These are phyloP conservation scores for Coregonus suidteri DNA, from an alignment of 2,797 vertebrate genomes.

Conservation along the genomic window DNA sequence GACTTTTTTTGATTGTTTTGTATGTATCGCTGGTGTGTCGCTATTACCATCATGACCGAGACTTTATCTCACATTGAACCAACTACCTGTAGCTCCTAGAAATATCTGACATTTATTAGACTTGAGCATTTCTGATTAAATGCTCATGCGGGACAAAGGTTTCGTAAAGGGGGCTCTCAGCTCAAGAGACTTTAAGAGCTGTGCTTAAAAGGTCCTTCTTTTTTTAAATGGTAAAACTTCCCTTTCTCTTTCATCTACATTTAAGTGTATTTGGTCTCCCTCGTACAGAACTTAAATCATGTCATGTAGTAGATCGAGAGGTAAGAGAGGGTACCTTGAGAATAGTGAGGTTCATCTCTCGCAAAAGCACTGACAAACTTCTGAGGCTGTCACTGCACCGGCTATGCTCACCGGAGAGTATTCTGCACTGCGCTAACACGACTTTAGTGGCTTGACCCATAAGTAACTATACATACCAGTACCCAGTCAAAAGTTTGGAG, in stretches of 20 bases:
- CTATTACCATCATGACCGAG: slow-evolving; percentile 34
- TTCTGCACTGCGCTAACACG: slow-evolving; percentile 61
- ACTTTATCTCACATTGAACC: slow-evolving; percentile 14
- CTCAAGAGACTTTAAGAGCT: slow-evolving; percentile 66
- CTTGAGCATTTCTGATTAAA: slow-evolving; percentile 50
- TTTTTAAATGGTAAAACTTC: slow-evolving; percentile 64
- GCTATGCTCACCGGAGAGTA: slow-evolving; percentile 67
- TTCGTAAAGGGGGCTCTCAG: slow-evolving; percentile 47
- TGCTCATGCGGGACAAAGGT: slow-evolving; percentile 58
- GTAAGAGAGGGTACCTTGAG: slow-evolving; percentile 69
- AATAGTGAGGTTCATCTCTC: slow-evolving; percentile 68
- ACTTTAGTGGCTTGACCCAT: slow-evolving; percentile 64
- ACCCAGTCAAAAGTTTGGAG: too few species aligned
- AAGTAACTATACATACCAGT: too few species aligned
- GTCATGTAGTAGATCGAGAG: slow-evolving; percentile 66
- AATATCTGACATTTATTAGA: slow-evolving; percentile 62
- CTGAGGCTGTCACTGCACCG: slow-evolving; percentile 63
- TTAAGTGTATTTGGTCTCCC: slow-evolving; percentile 55
- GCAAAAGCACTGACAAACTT: slow-evolving; percentile 69
- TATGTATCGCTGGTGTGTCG: slow-evolving; percentile 40
- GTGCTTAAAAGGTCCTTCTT: slow-evolving; percentile 63
- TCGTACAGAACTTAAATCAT: slow-evolving; percentile 59
- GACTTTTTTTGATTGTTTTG: slow-evolving; percentile 45
- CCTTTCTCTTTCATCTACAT: slow-evolving; percentile 54
- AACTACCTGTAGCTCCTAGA: slow-evolving; percentile 40